Conservation (phyloP, 2,797 vertebrate species). For the Siniperca obscura region DNA sequence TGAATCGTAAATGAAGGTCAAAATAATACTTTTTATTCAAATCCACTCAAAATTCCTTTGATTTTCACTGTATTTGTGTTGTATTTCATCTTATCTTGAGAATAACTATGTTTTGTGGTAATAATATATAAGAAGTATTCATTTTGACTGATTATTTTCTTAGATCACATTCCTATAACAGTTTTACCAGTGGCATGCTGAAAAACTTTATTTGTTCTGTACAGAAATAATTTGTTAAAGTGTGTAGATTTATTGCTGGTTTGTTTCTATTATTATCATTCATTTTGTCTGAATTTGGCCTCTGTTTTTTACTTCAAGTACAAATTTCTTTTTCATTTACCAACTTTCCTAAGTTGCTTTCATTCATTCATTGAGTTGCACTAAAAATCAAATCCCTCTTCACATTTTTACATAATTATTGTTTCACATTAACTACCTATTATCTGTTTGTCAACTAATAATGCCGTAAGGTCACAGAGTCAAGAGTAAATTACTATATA, state of each 20-base stretch:
- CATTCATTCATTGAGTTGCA: conserved; percentile 37
- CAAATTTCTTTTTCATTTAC: conserved; percentile 31
- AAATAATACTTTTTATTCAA: conserved; percentile 52
- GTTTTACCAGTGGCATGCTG: conserved; percentile 44
- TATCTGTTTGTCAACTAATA: conserved; percentile 29
- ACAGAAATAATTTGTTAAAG: conserved; percentile 87
- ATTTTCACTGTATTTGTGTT: conserved; percentile 2
- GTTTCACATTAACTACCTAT: not conserved
- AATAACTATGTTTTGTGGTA: conserved; percentile 2
- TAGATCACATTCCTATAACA: conserved; percentile 18
- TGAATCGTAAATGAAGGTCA: conserved; percentile 32
- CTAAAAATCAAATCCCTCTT: conserved; percentile 24
- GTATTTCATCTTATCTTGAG: not conserved
- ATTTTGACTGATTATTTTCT: conserved; percentile 56
- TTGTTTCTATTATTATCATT: conserved; percentile 22
- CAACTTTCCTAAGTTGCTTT: conserved; percentile 8
- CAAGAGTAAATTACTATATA: not conserved
- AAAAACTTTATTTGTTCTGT: conserved; percentile 80
- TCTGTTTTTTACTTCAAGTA: not conserved
- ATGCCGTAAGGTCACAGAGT: conserved; percentile 17
- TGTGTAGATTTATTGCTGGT: not conserved
- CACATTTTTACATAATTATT: conserved; percentile 29
- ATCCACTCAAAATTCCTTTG: conserved; percentile 9
- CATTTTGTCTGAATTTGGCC: conserved; percentile 37
- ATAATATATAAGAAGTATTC: conserved; percentile 37